phyloP scores from a whole-genome alignment of 1,140 invertebrate species.

The Drosophila malerkotliana region DNA sequence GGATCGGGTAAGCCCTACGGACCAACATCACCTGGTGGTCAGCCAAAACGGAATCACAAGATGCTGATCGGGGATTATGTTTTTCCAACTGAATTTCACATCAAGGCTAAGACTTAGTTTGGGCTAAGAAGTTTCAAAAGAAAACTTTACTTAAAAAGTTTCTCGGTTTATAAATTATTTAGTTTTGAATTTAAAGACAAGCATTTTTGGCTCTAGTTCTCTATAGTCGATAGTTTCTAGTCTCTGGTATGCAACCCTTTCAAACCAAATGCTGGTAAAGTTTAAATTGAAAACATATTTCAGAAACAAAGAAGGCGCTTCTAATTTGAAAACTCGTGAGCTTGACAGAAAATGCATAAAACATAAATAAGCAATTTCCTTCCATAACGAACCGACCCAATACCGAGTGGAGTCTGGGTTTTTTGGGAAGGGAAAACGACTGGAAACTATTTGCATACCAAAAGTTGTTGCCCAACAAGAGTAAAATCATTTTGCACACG shows the following conservation, averaged over 20 bases:
- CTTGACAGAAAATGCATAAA: conserved; percentile 53
- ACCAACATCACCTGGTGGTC: conserved; percentile 20
- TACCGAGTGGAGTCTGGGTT: neutral
- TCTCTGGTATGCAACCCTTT: too few species aligned
- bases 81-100: neutral
- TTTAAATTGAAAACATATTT: conserved; percentile 81
- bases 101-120: neutral
- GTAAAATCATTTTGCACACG: conserved; percentile 69
- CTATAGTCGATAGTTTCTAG: too few species aligned
- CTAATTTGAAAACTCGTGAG: conserved; percentile 52
- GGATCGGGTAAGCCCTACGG: neutral
- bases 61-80: conserved; percentile 11
- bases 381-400: conserved; percentile 9
- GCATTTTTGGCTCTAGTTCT: too few species aligned
- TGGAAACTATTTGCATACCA: conserved; percentile 72
- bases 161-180: too few species aligned
- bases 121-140: neutral
- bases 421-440: too few species aligned
- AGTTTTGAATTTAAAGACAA: neutral
- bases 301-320: conserved; percentile 55
- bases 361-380: conserved; percentile 78
- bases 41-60: conserved; percentile 7
- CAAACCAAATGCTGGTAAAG: conserved; percentile 50
- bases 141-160: neutral
- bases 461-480: conserved; percentile 56